Base-by-base conservation (phyloP, 2,888 invertebrate species). In the Morpho achilles region DNA sequence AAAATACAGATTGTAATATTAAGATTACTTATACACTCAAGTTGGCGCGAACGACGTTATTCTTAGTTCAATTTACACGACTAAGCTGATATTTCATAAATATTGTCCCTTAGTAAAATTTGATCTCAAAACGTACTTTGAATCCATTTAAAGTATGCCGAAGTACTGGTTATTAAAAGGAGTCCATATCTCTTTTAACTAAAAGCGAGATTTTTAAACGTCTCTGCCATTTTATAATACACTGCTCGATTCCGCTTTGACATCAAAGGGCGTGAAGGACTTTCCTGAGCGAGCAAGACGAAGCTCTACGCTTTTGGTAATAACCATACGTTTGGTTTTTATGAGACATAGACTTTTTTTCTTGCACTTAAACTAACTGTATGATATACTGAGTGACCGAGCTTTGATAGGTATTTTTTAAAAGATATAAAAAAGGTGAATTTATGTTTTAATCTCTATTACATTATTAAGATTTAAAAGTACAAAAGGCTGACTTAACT, bases 241-340 rank as follows among this genome's bases (percentile, higher is more conserved):
- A 60, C 64, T 53, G 55, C 67, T 65, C 60, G 61, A 67, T 70
- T 71, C 69, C 67, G 68, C 68, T 65, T 61, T 69, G 67, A 77
- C 71, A 76, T 77, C 76, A 77, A 77, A 77, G 72, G 62, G 63
- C 62, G 50, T 64, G 58, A 63, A 70, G 70, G 68, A 75, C 71
- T 67, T 69, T 70, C 69, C 70, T 67, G 69, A 70, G 68, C 68
- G 69, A 69, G 70, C 64, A 66, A 70, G 70, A 71, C 60, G 64
- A 48, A 32, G 42, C 9, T 7, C 53, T 53, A 23, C 40, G 45
- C 40, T 54, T 47, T 46, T 40, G 53, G 46, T 48, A 9, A 40
- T 39, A 22, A 44, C 42, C 51, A 51, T 23, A 48, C 42, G 42
- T 54, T 42, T 41, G n/a, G 22, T 54, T 48, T 48, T 7, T 48